phyloP scores from a whole-genome alignment of 1,140 invertebrate species.

The Holcopasites calliopsidis region DNA sequence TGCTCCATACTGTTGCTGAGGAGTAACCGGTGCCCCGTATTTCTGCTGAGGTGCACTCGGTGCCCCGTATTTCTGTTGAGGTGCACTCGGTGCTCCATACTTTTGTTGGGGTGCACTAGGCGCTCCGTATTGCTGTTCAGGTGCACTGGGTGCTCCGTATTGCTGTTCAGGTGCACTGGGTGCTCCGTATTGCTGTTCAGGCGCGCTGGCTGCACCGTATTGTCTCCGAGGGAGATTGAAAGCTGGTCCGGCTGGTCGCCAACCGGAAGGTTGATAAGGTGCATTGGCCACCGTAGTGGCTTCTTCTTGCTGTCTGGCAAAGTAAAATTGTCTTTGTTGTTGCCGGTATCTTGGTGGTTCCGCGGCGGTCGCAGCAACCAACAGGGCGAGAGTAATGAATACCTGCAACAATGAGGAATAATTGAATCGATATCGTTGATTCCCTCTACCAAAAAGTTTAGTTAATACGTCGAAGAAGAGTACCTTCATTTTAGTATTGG shows the following conservation, averaged over 20 bases:
- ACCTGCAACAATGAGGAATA: constrained; percentile 63
- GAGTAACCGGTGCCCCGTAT: constrained; percentile 34
- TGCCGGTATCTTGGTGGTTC: constrained; percentile 71
- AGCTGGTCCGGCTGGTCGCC: constrained; percentile 80
- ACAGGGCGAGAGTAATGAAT: constrained; percentile 61
- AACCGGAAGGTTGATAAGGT: constrained; percentile 80
- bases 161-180: constrained; percentile 46
- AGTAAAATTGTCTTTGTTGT: constrained; percentile 69
- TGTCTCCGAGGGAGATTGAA: constrained; percentile 80
- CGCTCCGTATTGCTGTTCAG: constrained; percentile 52
- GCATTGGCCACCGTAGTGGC: constrained; percentile 4
- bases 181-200: constrained; percentile 46
- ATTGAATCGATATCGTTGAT: too few relatives aligned
- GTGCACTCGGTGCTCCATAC: constrained; percentile 51
- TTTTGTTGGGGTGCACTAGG: constrained; percentile 36
- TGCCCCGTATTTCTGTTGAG: constrained; percentile 54
- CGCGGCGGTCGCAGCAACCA: constrained; percentile 66
- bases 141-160: constrained; percentile 34
- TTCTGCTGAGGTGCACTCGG: constrained; percentile 45
- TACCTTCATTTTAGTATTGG: constrained; percentile 76
- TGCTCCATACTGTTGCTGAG: constrained; percentile 47
- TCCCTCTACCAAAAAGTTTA: too few relatives aligned
- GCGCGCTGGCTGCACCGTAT: constrained; percentile 40
- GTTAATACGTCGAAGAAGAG: too few relatives aligned
- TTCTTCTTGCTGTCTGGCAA: constrained; percentile 69